Base-by-base conservation (phyloP, 2,113 vertebrate species). In the Corvus moneduloides region DNA sequence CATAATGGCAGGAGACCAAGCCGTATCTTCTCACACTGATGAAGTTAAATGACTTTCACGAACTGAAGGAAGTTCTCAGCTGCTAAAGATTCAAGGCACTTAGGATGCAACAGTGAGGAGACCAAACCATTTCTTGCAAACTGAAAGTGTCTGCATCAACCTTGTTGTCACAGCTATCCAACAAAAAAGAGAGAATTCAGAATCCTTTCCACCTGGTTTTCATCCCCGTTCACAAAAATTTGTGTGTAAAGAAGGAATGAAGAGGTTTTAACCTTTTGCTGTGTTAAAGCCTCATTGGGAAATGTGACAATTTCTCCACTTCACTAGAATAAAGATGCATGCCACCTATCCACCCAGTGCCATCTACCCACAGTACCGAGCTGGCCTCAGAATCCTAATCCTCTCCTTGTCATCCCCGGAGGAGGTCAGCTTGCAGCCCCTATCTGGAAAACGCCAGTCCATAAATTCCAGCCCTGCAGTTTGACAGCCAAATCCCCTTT, bases 341-440 rank as follows among this genome's bases (percentile, higher is more conserved):
- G 51, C 11, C 51, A 78, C 37, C 51, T 73, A 32, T 11, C 23
- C 46, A 51, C 30, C 44, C 49, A 68, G 39, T 18, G 26, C 46
- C 23, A 43, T 7, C 16, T 2, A 37, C 55, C 16, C 16, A 46
- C 13, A 22, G 39, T 1, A 64, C 44, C 0, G 0, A 76, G 39
- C 20, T 35, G 62, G n/a, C n/a, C 59, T 93, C 14, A 3, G 75
- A 51, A 71, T 28, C 19, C 35, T 64, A 51, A 71, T 28, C 19
- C 35, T 68, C 51, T 41, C 61, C 61, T 49, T 2, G 7, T 27
- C 82, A 62, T 22, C 24, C 10, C 30, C 0, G 0, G 13, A 52
- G 16, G 18, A 68, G 26, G 14, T 14, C 66, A 75, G 66, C 22
- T 23, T 24, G 77, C 3, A 3, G 39, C 24, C 51, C 22, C 74